Base-by-base conservation (phyloP, 2,888 invertebrate species). In the Eupeodes latifasciatus region DNA sequence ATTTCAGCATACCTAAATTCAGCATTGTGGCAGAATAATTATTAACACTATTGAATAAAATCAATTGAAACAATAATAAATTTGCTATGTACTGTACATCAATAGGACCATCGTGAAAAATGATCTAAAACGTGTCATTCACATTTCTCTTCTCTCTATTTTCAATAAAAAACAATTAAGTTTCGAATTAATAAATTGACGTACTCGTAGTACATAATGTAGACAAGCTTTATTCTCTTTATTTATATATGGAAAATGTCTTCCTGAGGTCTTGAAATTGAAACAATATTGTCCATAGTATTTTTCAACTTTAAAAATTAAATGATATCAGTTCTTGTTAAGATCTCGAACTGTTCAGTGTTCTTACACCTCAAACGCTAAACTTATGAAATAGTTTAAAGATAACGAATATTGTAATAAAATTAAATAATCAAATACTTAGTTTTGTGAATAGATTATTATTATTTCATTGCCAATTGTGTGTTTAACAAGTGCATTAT, bases 121-220 rank as follows among this genome's bases (percentile, higher is more conserved):
- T 16, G 40, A 16, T 59, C 59, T 11, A 16, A 62, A 62, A 62
- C 11, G 11, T 44, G 16, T 16, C 44, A 44, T 62, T 44, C 62
- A 11, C n/a, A 36, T 62, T 62, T 5, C 5, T 62, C n/a, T 62
- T 62, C 40, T 62, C 19, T 44, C 19, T 44, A 5, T 47, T 64
- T 47, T 12, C 64, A 14, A 19, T 44, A 44, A 14, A 64, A 44
- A 72, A 53, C 83, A 87, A 87, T 83, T 83, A 55, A 77, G 47
- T 67, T 66, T 84, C 80, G 57, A 83, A 69, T n/a, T 44, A 74
- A 62, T 84, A 44, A 77, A 72, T 76, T 59, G 59, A 59, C 59
- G 59, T 34, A n/a, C 40, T 40, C 40, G 40, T 40, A 7, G 9
- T 40, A 40, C 40, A 40, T 40, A 40, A 83, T 71, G 55, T 51